Base-by-base conservation (phyloP, 92 coral and sea anemone genomes). In the Epizoanthus illoricatus region DNA sequence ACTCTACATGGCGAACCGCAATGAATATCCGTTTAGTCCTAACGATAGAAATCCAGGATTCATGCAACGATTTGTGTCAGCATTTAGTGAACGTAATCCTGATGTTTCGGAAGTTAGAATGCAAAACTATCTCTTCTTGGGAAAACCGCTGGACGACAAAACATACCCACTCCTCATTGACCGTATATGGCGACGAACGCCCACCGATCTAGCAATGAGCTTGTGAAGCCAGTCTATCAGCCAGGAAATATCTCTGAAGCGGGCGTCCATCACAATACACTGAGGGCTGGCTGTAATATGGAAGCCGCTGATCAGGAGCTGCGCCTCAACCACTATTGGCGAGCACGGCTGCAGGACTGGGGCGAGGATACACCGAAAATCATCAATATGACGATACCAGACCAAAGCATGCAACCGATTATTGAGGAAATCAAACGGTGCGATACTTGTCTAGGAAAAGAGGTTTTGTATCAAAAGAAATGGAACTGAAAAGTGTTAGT, bases 91-190 rank as follows among this genome's bases (percentile, higher is more conserved):
- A 36, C 45, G 74, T 47, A 42, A 65, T 71, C 88, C 90, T 2
- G 83, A 87, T 12, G 68, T 85, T 39, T 81, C 89, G 24, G 87
- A 90, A 73, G 81, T 90, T 11, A 75, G 88, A 1, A 81, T 90
- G 87, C 65, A 78, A 24, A 90, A 90, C 65, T 90, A 84, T 80
- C 85, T 90, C 10, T 90, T 90, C 58, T 85, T 90, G 28, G 94
- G 91, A 13, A 90, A 88, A 79, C 91, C 94, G 20, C 55, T 85
- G 15, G 60, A 79, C 57, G 91, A 90, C 64, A 70, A 20, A 7
- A 36, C 67, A 47, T 83, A 88, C 11, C 94, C 89, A 15, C 39
- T 88, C 8, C 78, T 90, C n/a, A 88, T 90, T 15, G 94, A 83
- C 73, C 89, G 94, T n/a, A 61, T 90, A 36, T 79, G 85, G 84